phyloP scores from a whole-genome alignment of 2,888 invertebrate species.

The Monopis laevigella region DNA sequence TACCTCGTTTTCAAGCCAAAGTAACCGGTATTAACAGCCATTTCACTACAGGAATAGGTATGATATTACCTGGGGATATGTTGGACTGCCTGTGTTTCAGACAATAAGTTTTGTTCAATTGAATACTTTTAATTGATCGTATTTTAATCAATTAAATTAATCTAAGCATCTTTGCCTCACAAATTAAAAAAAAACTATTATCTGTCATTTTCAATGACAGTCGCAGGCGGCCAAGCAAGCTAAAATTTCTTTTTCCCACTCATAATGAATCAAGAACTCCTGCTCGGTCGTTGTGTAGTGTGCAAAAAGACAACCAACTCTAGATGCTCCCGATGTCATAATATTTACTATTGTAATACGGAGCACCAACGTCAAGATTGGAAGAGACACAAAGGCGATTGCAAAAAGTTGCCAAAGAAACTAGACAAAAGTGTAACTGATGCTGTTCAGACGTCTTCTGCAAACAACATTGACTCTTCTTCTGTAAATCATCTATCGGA shows the following conservation, averaged over 20 bases:
- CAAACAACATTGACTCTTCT: no score
- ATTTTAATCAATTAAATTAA: no score
- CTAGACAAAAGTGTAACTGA: conserved; percentile 28
- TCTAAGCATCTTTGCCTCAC: no score
- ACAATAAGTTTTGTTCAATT: no score
- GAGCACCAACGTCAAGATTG: conserved; percentile 84
- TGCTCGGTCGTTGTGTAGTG: conserved; percentile 63
- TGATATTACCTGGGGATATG: no score
- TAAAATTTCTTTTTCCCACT: conserved; percentile 23
- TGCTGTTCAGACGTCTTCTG: no score
- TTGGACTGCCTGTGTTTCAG: no score
- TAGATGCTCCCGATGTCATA: conserved; percentile 80
- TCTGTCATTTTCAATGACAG: conserved; percentile 3
- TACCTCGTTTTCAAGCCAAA: no score
- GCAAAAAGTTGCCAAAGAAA: conserved; percentile 49
- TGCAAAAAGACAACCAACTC: conserved; percentile 72
- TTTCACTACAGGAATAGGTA: no score
- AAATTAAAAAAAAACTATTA: conserved; percentile 2
- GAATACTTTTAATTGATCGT: no score
- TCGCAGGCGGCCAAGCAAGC: conserved; percentile 1
- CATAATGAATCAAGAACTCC: conserved; percentile 60
- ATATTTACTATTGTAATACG: conserved; percentile 79
- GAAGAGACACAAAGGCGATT: conserved; percentile 76
- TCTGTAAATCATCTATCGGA: no score
- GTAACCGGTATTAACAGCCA: no score